A percentile compares a stretch with the other conserved stretches of the same genome.
Conservation (phyloP, 2,888 invertebrate species). For the Lepetodrilus schrolli region DNA sequence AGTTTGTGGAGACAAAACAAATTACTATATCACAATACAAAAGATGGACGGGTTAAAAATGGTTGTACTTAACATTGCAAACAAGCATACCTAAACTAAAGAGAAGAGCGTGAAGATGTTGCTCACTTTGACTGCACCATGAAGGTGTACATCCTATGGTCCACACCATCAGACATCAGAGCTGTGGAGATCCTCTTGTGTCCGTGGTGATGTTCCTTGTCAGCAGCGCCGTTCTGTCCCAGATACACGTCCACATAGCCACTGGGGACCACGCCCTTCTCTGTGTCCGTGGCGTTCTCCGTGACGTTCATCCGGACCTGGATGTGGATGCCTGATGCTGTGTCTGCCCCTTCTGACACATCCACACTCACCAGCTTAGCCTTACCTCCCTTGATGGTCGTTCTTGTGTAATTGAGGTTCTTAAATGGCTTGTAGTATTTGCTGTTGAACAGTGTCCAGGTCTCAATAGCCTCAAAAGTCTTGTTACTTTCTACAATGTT, state of each 20-base stretch:
- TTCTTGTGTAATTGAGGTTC: conserved; percentile 36
- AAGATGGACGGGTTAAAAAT: too few species aligned
- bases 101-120: too few species aligned
- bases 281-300: conserved; percentile 25
- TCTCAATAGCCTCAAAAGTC: conserved; percentile 1
- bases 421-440: conserved; percentile 48
- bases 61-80: too few species aligned
- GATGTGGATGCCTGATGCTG: conserved; percentile 43
- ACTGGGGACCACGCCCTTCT: background rate
- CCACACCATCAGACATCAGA: conserved; percentile 41
- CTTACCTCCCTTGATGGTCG: conserved; percentile 28
- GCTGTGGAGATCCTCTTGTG: conserved; percentile 32
- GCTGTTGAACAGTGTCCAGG: conserved; percentile 40
- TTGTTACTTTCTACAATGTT: background rate
- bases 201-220: conserved; percentile 29
- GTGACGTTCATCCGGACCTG: conserved; percentile 45
- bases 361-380: conserved; percentile 38
- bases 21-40: too few species aligned
- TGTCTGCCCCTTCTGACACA: conserved; percentile 7
- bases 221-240: conserved; percentile 40
- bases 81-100: too few species aligned
- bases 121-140: conserved; percentile 48
- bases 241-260: conserved; percentile 37
- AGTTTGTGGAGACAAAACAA: conserved; percentile 24
- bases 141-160: conserved; percentile 59